Conservation (phyloP, 2,888 invertebrate genomes). For the Oscheius myriophilus region DNA sequence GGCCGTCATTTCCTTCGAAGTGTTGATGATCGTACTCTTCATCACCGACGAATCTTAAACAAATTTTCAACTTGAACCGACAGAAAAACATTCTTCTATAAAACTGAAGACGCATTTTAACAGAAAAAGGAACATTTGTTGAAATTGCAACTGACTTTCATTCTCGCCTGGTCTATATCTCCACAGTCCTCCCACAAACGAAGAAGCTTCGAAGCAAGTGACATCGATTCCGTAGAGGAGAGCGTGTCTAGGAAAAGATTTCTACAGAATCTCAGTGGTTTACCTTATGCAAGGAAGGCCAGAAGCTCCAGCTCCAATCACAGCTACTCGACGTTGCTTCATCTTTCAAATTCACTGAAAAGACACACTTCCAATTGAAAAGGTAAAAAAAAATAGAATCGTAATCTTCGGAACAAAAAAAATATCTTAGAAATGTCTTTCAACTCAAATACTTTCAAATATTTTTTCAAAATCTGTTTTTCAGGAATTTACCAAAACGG, state of each 20-base stretch:
- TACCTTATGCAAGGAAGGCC: constrained; percentile 50
- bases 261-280: neutral
- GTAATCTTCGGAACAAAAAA: no score
- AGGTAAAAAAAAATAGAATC: no score
- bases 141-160: constrained; percentile 31
- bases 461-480: no score
- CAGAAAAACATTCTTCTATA: no score
- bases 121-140: neutral
- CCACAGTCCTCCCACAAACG: constrained; percentile 71
- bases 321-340: constrained; percentile 30
- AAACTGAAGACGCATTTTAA: neutral
- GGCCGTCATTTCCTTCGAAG: constrained; percentile 71
- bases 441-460: no score
- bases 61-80: no score
- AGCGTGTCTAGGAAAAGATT: constrained; percentile 33
- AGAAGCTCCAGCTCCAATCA: constrained; percentile 53
- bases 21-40: constrained; percentile 72
- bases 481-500: no score
- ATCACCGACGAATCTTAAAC: constrained; percentile 68
- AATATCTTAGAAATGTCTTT: no score
- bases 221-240: constrained; percentile 66
- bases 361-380: no score
- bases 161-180: constrained; percentile 53
- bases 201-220: constrained; percentile 70
- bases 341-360: no score